Evolutionary conservation across 2,888 invertebrate species (phyloP).

Genomic region (Drosophila robusta): DNA sequence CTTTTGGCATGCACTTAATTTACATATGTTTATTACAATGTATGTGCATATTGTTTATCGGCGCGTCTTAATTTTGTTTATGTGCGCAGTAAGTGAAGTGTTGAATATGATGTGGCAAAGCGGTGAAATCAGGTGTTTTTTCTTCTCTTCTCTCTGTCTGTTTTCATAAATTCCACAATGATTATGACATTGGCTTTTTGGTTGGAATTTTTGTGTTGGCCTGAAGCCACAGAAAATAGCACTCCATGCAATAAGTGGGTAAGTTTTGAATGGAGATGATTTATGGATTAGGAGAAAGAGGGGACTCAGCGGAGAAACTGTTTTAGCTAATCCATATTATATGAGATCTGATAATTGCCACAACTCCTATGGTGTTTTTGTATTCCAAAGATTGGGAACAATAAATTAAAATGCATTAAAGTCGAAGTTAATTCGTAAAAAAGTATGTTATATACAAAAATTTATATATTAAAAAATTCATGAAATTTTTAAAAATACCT

Average conservation of each 20-base stretch:
- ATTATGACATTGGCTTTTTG: constrained; percentile 21
- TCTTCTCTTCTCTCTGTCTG: neutral
- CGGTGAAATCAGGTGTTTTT: constrained; percentile 24
- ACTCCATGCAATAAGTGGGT: neutral
- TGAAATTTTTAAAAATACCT: too few relatives aligned
- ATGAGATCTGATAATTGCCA: too few relatives aligned
- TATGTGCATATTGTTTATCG: neutral
- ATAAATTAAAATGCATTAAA: too few relatives aligned
- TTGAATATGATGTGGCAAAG: constrained; percentile 25
- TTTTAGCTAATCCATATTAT: too few relatives aligned
- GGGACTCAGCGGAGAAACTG: too few relatives aligned
- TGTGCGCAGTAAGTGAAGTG: constrained; percentile 17
- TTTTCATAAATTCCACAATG: constrained; percentile 25
- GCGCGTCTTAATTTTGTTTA: constrained; percentile 20
- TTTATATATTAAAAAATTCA: too few relatives aligned
- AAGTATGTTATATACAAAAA: too few relatives aligned
- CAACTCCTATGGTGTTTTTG: too few relatives aligned
- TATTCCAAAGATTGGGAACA: too few relatives aligned
- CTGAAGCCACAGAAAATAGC: neutral
- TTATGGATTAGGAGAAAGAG: too few relatives aligned
- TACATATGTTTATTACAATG: constrained; percentile 11
- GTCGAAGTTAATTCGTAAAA: too few relatives aligned
- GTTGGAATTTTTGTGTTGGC: constrained; percentile 9
- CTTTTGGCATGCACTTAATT: constrained; percentile 24
- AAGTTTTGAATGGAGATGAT: too few relatives aligned